Base-by-base conservation (phyloP, 2,113 vertebrate species). In the Vimba vimba region DNA sequence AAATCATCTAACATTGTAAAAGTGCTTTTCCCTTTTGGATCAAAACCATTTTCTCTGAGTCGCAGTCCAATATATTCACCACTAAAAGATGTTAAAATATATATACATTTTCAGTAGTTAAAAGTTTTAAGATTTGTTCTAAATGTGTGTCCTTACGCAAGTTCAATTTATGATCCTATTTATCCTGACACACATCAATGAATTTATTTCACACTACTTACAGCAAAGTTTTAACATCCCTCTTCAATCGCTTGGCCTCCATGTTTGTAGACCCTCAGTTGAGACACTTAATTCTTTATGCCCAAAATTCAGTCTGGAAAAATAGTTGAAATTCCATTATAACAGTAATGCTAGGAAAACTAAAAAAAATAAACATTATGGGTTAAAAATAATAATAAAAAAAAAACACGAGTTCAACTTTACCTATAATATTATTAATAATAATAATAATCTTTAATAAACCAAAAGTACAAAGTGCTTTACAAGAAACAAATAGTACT, bases 41-140 rank as follows among this genome's bases (percentile, higher is more conserved):
- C 97, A 91, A 97, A 98, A 83, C 92, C 88, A 9, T 96, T 95
- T 92, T 97, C 96, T 89, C 91, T 84, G 81, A 97, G 93, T 91
- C 90, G 96, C 91, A 95, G 94, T 60, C 97, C 95, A 88, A 98
- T 92, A 88, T 97, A 97, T 89, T 96, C 92, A 85, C 85, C 90
- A 85, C 97, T 97, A 90, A 83, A 75, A n/a, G 92, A 27, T 17
- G 4, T 27, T 76, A 57, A 57, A 57, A 17, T 19, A 55, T 55
- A 52, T 52, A 57, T 9, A 21, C 19, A 52, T 30, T 66, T 30
- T 6, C 30, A 30, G 66, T 2, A 15, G 15, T 36, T 69, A 36
- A 13, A 69, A 36, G 15, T 6, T 33, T 50, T 47, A 47, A 27
- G n/a, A 45, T 25, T 75, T 75, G 13, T 50, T 75, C n/a, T 74